These are phyloP conservation scores for Nesidiocoris tenuis DNA, from an alignment of 2,888 invertebrate species.

Conservation along the genomic window DNA sequence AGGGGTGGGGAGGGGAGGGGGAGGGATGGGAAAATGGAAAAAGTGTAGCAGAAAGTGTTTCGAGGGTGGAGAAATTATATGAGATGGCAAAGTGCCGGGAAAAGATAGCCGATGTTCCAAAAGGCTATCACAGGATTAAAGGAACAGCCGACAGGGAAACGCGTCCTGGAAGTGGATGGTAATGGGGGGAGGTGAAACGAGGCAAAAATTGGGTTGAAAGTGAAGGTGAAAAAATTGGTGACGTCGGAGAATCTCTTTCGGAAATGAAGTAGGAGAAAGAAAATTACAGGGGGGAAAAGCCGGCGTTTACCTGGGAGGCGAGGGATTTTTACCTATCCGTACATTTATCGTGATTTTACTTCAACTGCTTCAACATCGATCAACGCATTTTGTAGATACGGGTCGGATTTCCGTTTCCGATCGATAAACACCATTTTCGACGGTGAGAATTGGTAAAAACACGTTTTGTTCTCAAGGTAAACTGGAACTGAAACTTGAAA, in stretches of 20 bases:
- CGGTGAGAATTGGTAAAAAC: too few species aligned
- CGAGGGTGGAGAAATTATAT: not conserved
- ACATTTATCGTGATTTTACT: too few species aligned
- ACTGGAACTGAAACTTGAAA: too few species aligned
- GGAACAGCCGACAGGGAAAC: not conserved
- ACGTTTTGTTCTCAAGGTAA: too few species aligned
- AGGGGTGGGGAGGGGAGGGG: not conserved
- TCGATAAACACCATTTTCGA: too few species aligned
- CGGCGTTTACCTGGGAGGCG: too few species aligned
- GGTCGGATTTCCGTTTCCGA: too few species aligned
- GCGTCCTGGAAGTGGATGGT: not conserved
- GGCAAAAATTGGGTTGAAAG: not conserved
- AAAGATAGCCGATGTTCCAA: not conserved
- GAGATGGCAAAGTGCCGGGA: not conserved
- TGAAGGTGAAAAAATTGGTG: not conserved
- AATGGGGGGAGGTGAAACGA: not conserved
- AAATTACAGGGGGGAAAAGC: not conserved
- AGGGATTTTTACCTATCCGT: too few species aligned
- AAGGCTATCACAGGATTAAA: not conserved
- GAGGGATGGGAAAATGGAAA: not conserved
- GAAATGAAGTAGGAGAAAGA: not conserved
- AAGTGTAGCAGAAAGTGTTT: not conserved
- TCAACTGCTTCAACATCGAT: too few species aligned
- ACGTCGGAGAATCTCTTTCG: not conserved
- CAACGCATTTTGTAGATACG: too few species aligned